A percentile compares a stretch with the other conserved stretches of the same genome.
These are phyloP conservation scores for Synanthedon vespiformis DNA, from an alignment of 2,888 invertebrate genomes.

Conservation along the genomic window DNA sequence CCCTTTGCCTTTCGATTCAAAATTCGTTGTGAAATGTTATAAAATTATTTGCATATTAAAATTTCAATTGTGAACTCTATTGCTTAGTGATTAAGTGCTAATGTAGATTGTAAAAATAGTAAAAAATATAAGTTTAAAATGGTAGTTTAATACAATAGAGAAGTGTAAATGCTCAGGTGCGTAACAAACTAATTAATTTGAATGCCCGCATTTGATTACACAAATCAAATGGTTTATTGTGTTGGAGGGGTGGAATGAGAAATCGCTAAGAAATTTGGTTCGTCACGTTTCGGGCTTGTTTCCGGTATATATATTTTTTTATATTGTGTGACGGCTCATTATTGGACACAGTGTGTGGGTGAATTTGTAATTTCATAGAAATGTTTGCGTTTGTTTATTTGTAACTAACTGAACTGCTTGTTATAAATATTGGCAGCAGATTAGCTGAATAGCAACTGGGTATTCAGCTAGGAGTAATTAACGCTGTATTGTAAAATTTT, in stretches of 20 bases:
- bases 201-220: slow-evolving; percentile 70
- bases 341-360: slow-evolving; percentile 19
- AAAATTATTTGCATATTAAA: neutral
- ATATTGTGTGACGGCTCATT: slow-evolving; percentile 52
- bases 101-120: neutral
- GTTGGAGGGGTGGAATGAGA: slow-evolving; percentile 59
- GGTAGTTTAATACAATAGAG: slow-evolving; percentile 22
- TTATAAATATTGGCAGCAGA: no score
- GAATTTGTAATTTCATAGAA: slow-evolving; percentile 5
- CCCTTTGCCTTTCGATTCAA: neutral
- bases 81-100: neutral
- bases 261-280: slow-evolving; percentile 68
- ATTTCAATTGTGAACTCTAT: neutral
- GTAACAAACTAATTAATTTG: slow-evolving; percentile 67
- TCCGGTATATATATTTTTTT: slow-evolving; percentile 31
- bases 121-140: neutral
- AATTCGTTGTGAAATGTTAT: neutral
- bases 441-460: no score
- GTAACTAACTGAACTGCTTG: no score
- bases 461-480: no score
- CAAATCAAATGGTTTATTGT: slow-evolving; percentile 65
- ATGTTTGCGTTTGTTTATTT: neutral
- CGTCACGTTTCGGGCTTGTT: slow-evolving; percentile 60
- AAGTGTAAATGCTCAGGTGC: slow-evolving; percentile 63
- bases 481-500: no score